These are phyloP conservation scores for Heliconius charithonia DNA, from an alignment of 2,888 invertebrate species.

Conservation along the genomic window DNA sequence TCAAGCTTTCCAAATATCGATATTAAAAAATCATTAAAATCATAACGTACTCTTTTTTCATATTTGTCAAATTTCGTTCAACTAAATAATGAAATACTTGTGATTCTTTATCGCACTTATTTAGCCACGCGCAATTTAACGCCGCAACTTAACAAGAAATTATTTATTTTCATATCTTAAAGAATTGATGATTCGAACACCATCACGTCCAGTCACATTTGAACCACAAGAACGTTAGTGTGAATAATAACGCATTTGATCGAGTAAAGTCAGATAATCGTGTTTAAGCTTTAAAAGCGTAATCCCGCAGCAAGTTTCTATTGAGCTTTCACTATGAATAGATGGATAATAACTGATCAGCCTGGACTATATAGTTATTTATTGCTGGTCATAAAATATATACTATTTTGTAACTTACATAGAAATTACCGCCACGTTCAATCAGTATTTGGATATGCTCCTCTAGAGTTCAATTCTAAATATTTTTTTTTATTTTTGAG, in stretches of 20 bases:
- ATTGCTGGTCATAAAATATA: conserved; percentile 49
- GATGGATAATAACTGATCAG: conserved; percentile 55
- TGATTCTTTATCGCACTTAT: no score
- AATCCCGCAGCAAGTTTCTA: conserved; percentile 56
- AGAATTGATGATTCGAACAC: neutral
- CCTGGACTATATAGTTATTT: conserved; percentile 49
- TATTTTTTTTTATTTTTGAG: no score
- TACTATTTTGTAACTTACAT: neutral
- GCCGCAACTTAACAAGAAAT: neutral
- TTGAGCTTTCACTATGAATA: conserved; percentile 65
- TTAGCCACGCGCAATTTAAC: neutral
- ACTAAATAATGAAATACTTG: no score
- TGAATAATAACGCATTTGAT: conserved; percentile 49
- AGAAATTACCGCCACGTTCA: no score
- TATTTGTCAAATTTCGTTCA: neutral
- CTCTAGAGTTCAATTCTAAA: no score
- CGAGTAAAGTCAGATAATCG: conserved; percentile 49
- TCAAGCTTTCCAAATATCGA: conserved; percentile 34
- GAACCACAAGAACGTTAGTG: neutral
- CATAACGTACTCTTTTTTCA: conserved; percentile 48
- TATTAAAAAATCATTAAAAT: conserved; percentile 48
- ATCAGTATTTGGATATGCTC: no score
- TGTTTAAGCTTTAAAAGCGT: conserved; percentile 55
- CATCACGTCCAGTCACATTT: neutral
- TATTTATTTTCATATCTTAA: neutral